Evolutionary conservation across 2,888 invertebrate species (phyloP).

Genomic region (Tetragonula carbonaria): DNA sequence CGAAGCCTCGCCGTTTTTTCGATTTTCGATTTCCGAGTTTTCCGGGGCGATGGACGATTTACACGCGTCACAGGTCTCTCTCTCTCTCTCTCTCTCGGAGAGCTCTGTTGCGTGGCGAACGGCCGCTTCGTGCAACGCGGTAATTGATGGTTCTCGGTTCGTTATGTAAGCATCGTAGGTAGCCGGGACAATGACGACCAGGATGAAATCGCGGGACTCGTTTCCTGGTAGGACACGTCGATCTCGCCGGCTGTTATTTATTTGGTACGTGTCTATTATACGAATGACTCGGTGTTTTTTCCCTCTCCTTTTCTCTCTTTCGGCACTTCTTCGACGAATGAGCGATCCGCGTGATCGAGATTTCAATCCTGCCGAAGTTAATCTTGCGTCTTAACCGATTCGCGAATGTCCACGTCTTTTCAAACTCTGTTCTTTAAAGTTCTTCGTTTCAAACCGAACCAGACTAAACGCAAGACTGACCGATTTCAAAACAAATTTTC

Average conservation of each 20-base stretch:
- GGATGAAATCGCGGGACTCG: slow-evolving; percentile 14
- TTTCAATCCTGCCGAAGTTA: not conserved
- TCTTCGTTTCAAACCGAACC: no score
- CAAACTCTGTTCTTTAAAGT: no score
- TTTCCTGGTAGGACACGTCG: slow-evolving; percentile 1
- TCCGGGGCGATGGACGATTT: not conserved
- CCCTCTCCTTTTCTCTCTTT: not conserved
- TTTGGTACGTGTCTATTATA: not conserved
- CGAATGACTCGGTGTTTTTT: not conserved
- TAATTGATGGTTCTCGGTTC: slow-evolving; percentile 37
- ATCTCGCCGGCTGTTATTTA: not conserved
- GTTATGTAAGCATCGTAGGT: slow-evolving; percentile 11
- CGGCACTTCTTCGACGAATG: no score
- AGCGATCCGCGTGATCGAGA: not conserved
- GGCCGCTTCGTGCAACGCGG: slow-evolving; percentile 14
- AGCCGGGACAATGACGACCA: slow-evolving; percentile 19
- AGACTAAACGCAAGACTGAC: no score
- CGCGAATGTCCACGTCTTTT: no score
- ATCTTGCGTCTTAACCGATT: not conserved
- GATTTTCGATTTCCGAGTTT: not conserved
- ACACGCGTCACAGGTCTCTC: not conserved
- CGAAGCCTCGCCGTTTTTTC: not conserved
- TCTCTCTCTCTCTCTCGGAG: not conserved
- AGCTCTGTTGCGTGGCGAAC: not conserved
- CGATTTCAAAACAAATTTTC: no score